Evolutionary conservation across 2,888 invertebrate genomes (phyloP).

Genomic region (Pseudococcus jackbeardsleyi): DNA sequence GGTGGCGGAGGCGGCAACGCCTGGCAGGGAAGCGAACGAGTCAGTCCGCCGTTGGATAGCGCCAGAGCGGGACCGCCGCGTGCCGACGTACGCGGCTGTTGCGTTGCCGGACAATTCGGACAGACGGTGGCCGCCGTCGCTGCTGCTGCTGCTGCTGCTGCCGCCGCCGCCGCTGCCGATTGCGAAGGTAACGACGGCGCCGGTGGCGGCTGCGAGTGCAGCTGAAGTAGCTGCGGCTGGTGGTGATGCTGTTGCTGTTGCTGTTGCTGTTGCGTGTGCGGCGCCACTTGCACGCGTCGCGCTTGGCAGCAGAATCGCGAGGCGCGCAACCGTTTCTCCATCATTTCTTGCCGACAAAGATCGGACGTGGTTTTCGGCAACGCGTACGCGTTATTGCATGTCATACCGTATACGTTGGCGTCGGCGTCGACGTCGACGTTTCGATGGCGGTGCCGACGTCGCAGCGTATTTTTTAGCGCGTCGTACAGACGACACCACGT

Average conservation of each 20-base stretch:
- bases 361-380: conserved; percentile 57
- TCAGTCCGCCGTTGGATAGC: background rate
- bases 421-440: too few relatives aligned
- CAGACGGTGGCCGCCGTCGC: background rate
- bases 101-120: background rate
- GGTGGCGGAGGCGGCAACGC: conserved; percentile 15
- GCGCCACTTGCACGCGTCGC: conserved; percentile 4
- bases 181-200: background rate
- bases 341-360: conserved; percentile 37
- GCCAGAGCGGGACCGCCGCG: background rate
- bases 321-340: conserved; percentile 16
- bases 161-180: background rate
- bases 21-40: background rate
- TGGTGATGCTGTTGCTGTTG: background rate
- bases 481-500: background rate
- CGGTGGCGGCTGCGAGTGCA: background rate
- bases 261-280: background rate
- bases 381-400: conserved; percentile 38
- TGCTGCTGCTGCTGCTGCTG: background rate
- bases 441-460: background rate
- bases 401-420: conserved; percentile 15
- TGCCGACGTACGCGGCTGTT: background rate
- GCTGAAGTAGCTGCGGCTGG: background rate
- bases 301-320: background rate
- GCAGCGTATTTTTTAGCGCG: background rate